A percentile compares a stretch with the other conserved stretches of the same genome.
These are phyloP conservation scores for Tricholauxania praeusta DNA, from an alignment of 2,888 invertebrate genomes.

Conservation along the genomic window DNA sequence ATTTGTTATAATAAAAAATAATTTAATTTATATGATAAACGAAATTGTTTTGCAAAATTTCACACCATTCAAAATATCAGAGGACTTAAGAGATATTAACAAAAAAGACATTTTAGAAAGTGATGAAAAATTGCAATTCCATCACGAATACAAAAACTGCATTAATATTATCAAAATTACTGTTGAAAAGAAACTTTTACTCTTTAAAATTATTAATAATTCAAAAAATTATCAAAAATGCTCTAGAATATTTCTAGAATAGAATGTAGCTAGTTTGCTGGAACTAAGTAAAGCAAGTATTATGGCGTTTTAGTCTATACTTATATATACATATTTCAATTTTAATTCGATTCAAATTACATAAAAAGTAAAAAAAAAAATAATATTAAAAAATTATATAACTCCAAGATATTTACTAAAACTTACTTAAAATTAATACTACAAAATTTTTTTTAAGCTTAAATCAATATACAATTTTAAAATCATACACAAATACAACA, in stretches of 20 bases:
- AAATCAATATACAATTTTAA: no score
- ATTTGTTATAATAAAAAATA: not conserved
- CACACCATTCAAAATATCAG: not conserved
- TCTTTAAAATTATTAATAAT: slow-evolving; percentile 41
- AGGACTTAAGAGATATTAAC: not conserved
- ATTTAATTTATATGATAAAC: not conserved
- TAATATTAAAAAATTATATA: slow-evolving; percentile 30
- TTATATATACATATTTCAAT: slow-evolving; percentile 14
- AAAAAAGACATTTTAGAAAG: not conserved
- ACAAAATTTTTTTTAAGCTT: not conserved
- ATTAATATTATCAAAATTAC: not conserved
- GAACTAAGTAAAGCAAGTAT: slow-evolving; percentile 69
- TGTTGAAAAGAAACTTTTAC: slow-evolving; percentile 17
- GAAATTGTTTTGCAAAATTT: no score
- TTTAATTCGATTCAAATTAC: slow-evolving; percentile 8
- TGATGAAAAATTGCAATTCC: not conserved
- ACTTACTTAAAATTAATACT: slow-evolving; percentile 27
- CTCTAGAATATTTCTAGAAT: slow-evolving; percentile 69
- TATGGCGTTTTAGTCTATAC: slow-evolving; percentile 66
- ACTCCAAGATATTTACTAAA: not conserved
- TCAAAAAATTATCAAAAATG: slow-evolving; percentile 48
- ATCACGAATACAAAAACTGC: not conserved
- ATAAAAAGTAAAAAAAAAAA: slow-evolving; percentile 27
- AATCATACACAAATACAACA: no score
- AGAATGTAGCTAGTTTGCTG: slow-evolving; percentile 68